Conservation (phyloP, 2,888 invertebrate genomes). For the Rotaria sp. region DNA sequence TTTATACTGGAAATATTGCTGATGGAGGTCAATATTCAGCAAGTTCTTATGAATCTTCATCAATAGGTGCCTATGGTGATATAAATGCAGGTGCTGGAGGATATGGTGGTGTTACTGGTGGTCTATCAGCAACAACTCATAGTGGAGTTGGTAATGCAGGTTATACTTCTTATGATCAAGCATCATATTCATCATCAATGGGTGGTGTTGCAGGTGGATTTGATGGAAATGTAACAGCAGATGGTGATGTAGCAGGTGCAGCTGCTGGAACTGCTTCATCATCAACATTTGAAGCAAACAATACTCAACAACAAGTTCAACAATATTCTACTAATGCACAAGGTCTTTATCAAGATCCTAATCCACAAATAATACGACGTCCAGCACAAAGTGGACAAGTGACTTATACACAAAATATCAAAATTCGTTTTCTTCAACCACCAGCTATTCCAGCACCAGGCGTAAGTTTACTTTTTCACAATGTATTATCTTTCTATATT, state of each 20-base stretch:
- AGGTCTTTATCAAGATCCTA: slow-evolving; percentile 12
- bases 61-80: not conserved
- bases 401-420: not conserved
- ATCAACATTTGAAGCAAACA: not conserved
- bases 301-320: not conserved
- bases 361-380: not conserved
- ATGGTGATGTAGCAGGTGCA: not conserved
- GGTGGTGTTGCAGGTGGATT: not conserved
- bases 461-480: not conserved
- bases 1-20: not conserved
- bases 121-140: not conserved
- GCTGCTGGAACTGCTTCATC: not conserved
- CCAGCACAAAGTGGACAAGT: not conserved
- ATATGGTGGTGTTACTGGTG: not conserved
- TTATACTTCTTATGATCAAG: not conserved
- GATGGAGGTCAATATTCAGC: not conserved
- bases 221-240: not conserved
- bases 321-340: not conserved
- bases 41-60: not conserved
- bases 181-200: not conserved
- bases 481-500: not conserved
- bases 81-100: not conserved
- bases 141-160: not conserved
- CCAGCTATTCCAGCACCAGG: slow-evolving; percentile 4
- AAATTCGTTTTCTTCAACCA: not conserved